Evolutionary conservation across 2,888 invertebrate species (phyloP).

Genomic region (Helleia helle): DNA sequence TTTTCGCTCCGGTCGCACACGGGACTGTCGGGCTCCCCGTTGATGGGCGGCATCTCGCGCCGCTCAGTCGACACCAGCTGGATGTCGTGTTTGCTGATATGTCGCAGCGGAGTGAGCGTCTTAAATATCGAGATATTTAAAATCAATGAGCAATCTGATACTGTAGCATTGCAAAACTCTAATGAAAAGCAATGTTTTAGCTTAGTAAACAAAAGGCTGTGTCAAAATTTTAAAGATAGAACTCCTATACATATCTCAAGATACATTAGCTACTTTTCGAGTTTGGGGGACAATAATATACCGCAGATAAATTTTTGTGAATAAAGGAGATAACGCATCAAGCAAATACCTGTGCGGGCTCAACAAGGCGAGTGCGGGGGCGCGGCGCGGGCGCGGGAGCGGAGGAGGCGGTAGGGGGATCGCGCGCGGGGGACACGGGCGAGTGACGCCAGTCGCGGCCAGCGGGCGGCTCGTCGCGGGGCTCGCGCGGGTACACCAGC

Average conservation of each 20-base stretch:
- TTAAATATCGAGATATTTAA: constrained; percentile 23
- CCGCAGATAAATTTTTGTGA: too few species aligned
- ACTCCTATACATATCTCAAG: too few species aligned
- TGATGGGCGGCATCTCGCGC: constrained; percentile 41
- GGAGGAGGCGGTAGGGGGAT: constrained; percentile 19
- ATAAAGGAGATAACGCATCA: too few species aligned
- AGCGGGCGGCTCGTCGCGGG: neutral
- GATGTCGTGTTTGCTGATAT: constrained; percentile 56
- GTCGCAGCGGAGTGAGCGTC: constrained; percentile 47
- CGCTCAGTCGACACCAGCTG: constrained; percentile 40
- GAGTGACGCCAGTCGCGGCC: constrained; percentile 30
- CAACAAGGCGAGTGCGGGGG: constrained; percentile 30
- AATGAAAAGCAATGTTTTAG: too few species aligned
- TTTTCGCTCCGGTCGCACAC: neutral
- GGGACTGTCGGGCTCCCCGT: constrained; percentile 28
- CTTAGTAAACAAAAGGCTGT: too few species aligned
- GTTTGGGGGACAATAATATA: too few species aligned
- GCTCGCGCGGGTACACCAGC: constrained; percentile 8
- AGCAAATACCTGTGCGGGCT: constrained; percentile 29
- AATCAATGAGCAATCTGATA: too few species aligned
- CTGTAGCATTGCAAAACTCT: too few species aligned
- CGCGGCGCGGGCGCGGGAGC: constrained; percentile 15
- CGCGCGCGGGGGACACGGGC: constrained; percentile 22
- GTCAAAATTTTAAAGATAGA: too few species aligned
- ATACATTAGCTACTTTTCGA: too few species aligned